Base-by-base conservation (phyloP, 2,888 invertebrate species). In the Torymus aiolomorphi region DNA sequence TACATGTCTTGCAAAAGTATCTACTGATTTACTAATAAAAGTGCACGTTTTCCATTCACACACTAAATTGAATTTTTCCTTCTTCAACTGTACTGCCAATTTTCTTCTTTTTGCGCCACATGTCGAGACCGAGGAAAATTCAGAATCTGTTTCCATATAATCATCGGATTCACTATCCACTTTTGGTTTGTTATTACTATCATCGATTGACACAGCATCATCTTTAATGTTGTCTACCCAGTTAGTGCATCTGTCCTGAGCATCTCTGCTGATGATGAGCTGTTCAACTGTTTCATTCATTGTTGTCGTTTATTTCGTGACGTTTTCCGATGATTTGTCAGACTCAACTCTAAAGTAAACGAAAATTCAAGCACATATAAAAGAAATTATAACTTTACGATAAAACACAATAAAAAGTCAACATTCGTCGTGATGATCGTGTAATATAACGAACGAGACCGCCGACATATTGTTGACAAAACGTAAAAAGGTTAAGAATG, bases 1-100 rank as follows among this genome's bases (percentile, higher is more conserved):
- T 1, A 94, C 91, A 89, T 95, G 95, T 52, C 91, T 90, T 67
- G 93, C 91, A 84, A 93, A 94, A 20, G 84, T 80, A 1, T 91
- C 89, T 84, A 93, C 92, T 70, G 92, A 87, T 14, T 82, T 88
- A 2, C 87, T 89, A 12, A 84, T 84, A 77, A 87, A 88, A 10
- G 84, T 81, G 85, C 95, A 95, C 0, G 90, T 88, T 75, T 91
- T 90, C 94, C 94, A 95, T 75, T 93, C 92, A 86, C 95, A 95
- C 62, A 90, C 61, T 52, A 92, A 86, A 80, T 87, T 84, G 49
- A 92, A 86, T 11, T 89, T 84, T 85, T 92, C 92, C 54, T 90
- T 85, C 78, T 89, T 90, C 2, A 85, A 57, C 16, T 85, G 85
- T 12, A 84, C 82, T 2, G 83, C 88, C 5, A 86, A 61, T 73